Conservation (phyloP, 2,113 vertebrate genomes). For the Sinosuthora webbiana region DNA sequence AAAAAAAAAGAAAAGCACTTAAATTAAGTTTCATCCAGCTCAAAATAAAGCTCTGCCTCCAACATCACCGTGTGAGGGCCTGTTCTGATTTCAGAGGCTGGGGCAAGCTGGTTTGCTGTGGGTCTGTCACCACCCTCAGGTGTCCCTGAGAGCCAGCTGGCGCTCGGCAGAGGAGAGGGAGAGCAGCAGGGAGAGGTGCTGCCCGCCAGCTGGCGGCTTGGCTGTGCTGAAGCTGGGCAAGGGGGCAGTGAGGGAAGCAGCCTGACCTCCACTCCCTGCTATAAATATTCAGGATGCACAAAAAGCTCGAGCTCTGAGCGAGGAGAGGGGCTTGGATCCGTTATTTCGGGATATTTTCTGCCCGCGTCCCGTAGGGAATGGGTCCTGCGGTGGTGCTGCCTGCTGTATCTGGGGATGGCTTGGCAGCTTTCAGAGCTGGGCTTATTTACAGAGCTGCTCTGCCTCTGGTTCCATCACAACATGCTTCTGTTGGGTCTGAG, state of each 20-base stretch:
- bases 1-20: not conserved
- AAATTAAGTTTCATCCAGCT: not conserved
- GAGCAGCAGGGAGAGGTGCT: not conserved
- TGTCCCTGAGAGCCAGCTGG: slow-evolving; percentile 10
- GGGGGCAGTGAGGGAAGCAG: rapidly evolving
- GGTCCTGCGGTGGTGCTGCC: not conserved
- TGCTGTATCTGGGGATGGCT: not conserved
- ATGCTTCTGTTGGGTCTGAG: rapidly evolving
- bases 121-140: rapidly evolving
- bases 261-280: not conserved
- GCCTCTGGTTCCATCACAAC: not conserved
- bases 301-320: not conserved
- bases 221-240: rapidly evolving
- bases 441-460: not conserved
- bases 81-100: not conserved
- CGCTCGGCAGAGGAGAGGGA: not conserved
- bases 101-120: rapidly evolving
- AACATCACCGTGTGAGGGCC: not conserved
- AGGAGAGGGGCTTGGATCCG: not conserved
- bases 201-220: not conserved
- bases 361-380: not conserved
- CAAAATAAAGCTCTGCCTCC: not conserved
- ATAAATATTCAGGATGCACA: not conserved
- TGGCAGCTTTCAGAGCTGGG: not conserved
- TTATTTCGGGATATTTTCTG: not conserved